Evolutionary conservation across 2,113 vertebrate species (phyloP).

Genomic region (Nothobranchius furzeri): DNA sequence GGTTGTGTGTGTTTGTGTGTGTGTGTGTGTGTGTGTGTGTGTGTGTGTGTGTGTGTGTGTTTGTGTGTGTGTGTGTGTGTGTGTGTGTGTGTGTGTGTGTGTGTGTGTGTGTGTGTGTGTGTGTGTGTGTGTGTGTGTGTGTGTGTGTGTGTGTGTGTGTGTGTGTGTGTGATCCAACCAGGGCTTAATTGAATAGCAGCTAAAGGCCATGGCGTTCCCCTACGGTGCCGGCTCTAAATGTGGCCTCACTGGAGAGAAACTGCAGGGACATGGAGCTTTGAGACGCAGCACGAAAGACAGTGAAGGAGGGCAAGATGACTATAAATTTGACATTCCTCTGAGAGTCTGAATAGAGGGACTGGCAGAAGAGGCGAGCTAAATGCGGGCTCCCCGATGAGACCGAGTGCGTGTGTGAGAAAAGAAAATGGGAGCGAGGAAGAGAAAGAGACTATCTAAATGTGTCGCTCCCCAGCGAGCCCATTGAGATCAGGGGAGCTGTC

Average conservation of each 20-base stretch:
- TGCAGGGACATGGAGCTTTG: constrained; percentile 48
- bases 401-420: constrained; percentile 35
- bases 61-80: too few relatives aligned
- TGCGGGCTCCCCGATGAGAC: constrained; percentile 61
- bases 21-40: constrained; percentile 10
- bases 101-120: neutral
- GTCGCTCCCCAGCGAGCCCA: constrained; percentile 54
- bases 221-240: constrained; percentile 53
- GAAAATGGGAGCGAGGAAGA: constrained; percentile 45
- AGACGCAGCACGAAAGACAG: constrained; percentile 21
- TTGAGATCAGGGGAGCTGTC: constrained; percentile 71
- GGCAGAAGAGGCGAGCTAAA: constrained; percentile 63
- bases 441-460: constrained; percentile 63
- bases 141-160: constrained; percentile 15
- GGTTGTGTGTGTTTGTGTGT: neutral
- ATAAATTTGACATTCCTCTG: constrained; percentile 63
- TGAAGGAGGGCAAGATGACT: constrained; percentile 46
- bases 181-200: constrained; percentile 67
- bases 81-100: constrained; percentile 2
- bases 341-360: constrained; percentile 54
- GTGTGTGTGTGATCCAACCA: constrained; percentile 10
- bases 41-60: constrained; percentile 21
- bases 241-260: constrained; percentile 47
- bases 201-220: constrained; percentile 55
- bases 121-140: constrained; percentile 9